A percentile compares a stretch with the other conserved stretches of the same genome.
Conservation (phyloP, 2,888 invertebrate genomes). For the Lasioglossum zephyrum region DNA sequence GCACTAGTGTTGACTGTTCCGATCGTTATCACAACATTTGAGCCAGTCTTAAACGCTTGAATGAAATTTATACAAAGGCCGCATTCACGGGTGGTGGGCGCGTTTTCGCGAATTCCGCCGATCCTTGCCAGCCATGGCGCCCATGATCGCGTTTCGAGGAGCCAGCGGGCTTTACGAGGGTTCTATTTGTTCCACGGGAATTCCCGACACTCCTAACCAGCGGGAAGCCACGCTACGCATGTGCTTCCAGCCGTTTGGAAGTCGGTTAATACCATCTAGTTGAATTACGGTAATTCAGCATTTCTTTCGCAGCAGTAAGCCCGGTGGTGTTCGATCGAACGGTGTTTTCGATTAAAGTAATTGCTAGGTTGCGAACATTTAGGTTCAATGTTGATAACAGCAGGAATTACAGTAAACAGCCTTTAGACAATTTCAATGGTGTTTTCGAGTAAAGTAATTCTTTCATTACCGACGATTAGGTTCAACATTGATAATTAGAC, state of each 20-base stretch:
- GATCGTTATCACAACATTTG: conserved; percentile 21
- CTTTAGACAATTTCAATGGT: background rate
- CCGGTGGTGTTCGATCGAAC: background rate
- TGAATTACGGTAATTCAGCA: conserved; percentile 15
- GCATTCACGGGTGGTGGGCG: conserved; percentile 23
- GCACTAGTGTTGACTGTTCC: conserved; percentile 2
- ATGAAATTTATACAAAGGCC: conserved; percentile 6
- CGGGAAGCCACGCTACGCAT: background rate
- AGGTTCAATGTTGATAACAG: background rate
- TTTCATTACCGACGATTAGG: background rate
- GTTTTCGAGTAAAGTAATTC: background rate
- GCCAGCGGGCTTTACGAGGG: conserved; percentile 21
- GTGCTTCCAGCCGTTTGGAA: background rate
- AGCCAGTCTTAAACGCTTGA: conserved; percentile 24
- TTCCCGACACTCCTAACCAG: background rate
- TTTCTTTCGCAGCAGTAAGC: background rate
- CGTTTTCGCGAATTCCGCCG: conserved; percentile 1
- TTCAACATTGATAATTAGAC: background rate
- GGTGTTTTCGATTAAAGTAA: background rate
- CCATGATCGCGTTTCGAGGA: background rate
- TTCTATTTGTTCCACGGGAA: conserved; percentile 27
- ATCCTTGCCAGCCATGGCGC: background rate
- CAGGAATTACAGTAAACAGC: background rate
- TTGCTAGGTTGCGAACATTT: background rate
- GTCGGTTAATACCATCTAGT: background rate